Conservation (phyloP, 2,113 vertebrate species). For the Orientallactaga bullata region DNA sequence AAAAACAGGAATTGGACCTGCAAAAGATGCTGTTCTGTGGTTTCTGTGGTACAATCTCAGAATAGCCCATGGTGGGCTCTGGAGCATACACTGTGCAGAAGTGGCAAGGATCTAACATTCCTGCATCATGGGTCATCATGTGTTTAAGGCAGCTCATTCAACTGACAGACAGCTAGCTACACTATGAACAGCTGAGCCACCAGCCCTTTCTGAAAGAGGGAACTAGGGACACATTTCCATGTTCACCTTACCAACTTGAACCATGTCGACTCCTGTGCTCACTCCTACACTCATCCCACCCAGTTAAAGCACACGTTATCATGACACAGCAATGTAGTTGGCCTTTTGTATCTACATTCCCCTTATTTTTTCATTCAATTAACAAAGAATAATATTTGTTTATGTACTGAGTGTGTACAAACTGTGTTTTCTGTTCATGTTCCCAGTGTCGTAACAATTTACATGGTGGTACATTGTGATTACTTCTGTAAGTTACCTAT, state of each 20-base stretch:
- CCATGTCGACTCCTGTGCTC: too few species aligned
- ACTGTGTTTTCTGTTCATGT: background rate
- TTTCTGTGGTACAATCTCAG: too few species aligned
- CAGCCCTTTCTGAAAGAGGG: background rate
- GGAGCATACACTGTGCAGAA: background rate
- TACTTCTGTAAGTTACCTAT: background rate
- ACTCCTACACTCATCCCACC: background rate
- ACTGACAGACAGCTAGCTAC: background rate
- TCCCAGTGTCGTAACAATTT: too few species aligned
- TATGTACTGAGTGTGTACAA: background rate
- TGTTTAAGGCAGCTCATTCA: too few species aligned
- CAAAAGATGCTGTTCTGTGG: background rate
- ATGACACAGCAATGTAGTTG: background rate
- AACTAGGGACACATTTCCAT: rapidly evolving
- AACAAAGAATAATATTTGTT: background rate
- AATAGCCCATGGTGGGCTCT: background rate
- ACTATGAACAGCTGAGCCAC: background rate
- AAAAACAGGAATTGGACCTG: background rate
- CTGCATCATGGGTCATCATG: too few species aligned
- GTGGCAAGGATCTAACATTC: background rate
- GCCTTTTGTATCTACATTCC: background rate
- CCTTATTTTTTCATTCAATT: background rate
- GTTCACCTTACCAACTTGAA: rapidly evolving
- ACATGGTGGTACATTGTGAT: background rate
- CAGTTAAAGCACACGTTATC: background rate